These are phyloP conservation scores for Cybosia mesomella DNA, from an alignment of 2,888 invertebrate species.

Conservation along the genomic window DNA sequence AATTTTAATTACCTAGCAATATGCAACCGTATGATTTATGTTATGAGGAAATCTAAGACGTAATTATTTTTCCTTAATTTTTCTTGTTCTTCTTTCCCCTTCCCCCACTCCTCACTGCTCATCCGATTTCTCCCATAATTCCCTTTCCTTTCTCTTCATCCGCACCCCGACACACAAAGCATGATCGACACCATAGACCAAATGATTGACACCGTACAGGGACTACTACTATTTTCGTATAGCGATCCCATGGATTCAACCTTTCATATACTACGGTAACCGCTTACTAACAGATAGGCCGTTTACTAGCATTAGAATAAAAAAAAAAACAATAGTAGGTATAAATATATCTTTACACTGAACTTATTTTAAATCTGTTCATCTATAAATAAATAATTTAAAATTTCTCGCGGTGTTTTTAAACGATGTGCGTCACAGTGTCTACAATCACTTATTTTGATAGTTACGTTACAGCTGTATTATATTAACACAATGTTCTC, in stretches of 20 bases:
- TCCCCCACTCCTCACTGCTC: too few relatives aligned
- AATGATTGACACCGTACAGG: too few relatives aligned
- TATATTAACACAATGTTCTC: background rate
- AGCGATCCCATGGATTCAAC: background rate
- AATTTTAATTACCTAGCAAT: too few relatives aligned
- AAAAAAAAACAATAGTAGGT: background rate
- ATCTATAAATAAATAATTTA: background rate
- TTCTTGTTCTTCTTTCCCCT: too few relatives aligned
- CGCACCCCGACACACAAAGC: too few relatives aligned
- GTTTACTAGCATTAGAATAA: background rate
- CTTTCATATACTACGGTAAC: background rate
- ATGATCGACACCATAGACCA: too few relatives aligned
- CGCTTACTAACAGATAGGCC: background rate
- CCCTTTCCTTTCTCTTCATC: too few relatives aligned
- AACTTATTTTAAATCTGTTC: slow-evolving; percentile 1
- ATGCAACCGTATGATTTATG: too few relatives aligned
- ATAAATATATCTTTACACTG: background rate
- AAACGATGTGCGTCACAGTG: slow-evolving; percentile 5
- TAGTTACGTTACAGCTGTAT: background rate
- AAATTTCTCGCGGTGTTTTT: background rate
- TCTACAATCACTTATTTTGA: background rate
- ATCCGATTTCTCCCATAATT: background rate
- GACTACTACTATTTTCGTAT: too few relatives aligned
- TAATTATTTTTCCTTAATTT: too few relatives aligned
- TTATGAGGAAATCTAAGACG: too few relatives aligned